phyloP scores from a whole-genome alignment of 2,888 invertebrate species.

The Branchellion lobata region DNA sequence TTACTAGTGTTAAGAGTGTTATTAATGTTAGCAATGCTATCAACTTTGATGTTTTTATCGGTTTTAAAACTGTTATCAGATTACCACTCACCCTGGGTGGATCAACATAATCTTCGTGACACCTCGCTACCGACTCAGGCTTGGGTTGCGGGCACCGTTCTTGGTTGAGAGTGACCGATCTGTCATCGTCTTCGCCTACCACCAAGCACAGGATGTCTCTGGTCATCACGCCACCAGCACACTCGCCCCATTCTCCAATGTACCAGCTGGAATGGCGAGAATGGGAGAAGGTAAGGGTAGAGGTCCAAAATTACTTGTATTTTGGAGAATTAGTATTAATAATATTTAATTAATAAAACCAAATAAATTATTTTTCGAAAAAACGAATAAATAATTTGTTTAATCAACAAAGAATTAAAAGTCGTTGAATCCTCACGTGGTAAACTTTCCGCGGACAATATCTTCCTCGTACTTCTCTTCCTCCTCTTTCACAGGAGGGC shows the following conservation, averaged over 20 bases:
- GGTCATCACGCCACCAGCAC: constrained; percentile 12
- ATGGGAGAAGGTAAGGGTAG: too few relatives aligned
- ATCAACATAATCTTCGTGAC: constrained; percentile 11
- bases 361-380: neutral
- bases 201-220: constrained; percentile 37
- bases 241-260: constrained; percentile 27
- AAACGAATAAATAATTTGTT: neutral
- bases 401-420: neutral
- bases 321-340: too few relatives aligned
- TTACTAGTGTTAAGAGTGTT: too few relatives aligned
- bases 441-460: constrained; percentile 25
- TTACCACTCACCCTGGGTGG: neutral
- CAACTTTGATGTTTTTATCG: too few relatives aligned
- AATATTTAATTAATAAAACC: neutral
- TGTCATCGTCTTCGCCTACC: neutral
- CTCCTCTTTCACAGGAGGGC: neutral
- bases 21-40: too few relatives aligned
- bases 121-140: constrained; percentile 7
- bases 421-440: constrained; percentile 29
- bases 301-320: too few relatives aligned
- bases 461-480: constrained; percentile 17
- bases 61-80: too few relatives aligned
- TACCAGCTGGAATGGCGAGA: constrained; percentile 20
- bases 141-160: constrained; percentile 31
- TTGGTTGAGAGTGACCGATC: constrained; percentile 20